A percentile compares a stretch with the other conserved stretches of the same genome.
Conservation (phyloP, 2,888 invertebrate genomes). For the Oscheius onirici region DNA sequence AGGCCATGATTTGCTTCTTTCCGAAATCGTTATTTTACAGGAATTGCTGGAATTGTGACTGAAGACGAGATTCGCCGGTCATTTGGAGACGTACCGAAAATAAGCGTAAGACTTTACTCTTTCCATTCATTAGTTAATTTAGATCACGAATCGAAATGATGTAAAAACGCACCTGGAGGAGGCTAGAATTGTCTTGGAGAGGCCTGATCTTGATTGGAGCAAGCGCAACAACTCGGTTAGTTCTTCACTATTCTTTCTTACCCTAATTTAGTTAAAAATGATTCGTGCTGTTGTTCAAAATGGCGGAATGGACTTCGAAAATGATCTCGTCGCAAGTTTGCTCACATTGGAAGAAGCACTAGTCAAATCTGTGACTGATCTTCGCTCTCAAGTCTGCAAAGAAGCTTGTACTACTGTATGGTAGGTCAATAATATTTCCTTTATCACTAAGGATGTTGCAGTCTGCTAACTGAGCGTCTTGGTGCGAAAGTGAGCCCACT, state of each 20-base stretch:
- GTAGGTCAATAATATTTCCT: slow-evolving; percentile 72
- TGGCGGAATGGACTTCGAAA: slow-evolving; percentile 39
- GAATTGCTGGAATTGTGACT: slow-evolving; percentile 36
- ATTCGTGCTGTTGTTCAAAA: slow-evolving; percentile 33
- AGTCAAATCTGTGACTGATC: slow-evolving; percentile 84
- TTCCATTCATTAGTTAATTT: background rate
- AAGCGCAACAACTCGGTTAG: slow-evolving; percentile 86
- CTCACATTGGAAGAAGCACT: slow-evolving; percentile 85
- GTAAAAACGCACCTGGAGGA: slow-evolving; percentile 9
- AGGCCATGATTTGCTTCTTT: too few relatives aligned
- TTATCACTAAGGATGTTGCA: slow-evolving; percentile 52
- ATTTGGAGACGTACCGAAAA: slow-evolving; percentile 42
- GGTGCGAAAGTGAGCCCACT: slow-evolving; percentile 86
- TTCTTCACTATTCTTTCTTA: background rate
- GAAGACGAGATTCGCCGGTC: slow-evolving; percentile 46
- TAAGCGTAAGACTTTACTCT: slow-evolving; percentile 1
- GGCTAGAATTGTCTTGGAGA: slow-evolving; percentile 33
- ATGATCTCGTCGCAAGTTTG: slow-evolving; percentile 72
- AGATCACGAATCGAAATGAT: slow-evolving; percentile 21
- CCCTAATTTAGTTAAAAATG: slow-evolving; percentile 33
- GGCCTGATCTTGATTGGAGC: slow-evolving; percentile 90
- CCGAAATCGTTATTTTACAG: too few relatives aligned
- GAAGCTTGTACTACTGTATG: slow-evolving; percentile 95
- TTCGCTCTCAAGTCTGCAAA: slow-evolving; percentile 91
- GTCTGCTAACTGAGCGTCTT: slow-evolving; percentile 84